Evolutionary conservation across 2,113 vertebrate genomes (phyloP), one percentile per base, ranked within the genome.

Genomic region (Cololabis saira): DNA sequence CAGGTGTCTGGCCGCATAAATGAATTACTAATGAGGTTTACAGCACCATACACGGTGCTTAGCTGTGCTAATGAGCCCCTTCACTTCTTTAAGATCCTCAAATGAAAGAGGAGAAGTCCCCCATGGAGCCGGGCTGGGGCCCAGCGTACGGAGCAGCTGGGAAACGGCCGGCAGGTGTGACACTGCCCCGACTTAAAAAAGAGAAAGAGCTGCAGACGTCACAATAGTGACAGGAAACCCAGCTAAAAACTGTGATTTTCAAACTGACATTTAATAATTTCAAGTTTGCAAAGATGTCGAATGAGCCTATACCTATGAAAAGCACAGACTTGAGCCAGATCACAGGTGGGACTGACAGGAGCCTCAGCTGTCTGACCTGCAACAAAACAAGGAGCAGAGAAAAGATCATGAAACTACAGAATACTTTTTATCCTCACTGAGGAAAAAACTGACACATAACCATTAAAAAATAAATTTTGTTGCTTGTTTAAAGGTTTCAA

Each of bases 21-120:
- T 85, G 77, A 85, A 82, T 87, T 54, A 44, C 58, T 57, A 68
- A 87, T 58, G 76, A 79, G 49, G 63, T 21, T 19, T 8, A 45
- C 55, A 69, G 43, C 1, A 14, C 45, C 19, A 55, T 60, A 49
- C 22, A 16, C 74, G 67, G 42, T 13, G 70, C 1, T 51, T 64
- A 78, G 42, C 52, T 49, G 74, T 74, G 79, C 21, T 80, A 80
- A 75, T 49, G 64, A 83, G 75, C 19, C 18, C 17, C 43, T 8
- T 17, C 69, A 18, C 60, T 24, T 27, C 5, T 59, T 18, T 70
- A 55, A 37, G 57, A 74, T 60, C 54, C 58, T 63, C 45, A 42
- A 42, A 58, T 73, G 67, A 75, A 50, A 69, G 52, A 75, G 48
- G 61, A 16, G 27, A 19, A 74, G 71, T 45, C 74, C 79, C 55